Evolutionary conservation across 1,140 invertebrate genomes (phyloP).

Genomic region (Cotesia vestalis): DNA sequence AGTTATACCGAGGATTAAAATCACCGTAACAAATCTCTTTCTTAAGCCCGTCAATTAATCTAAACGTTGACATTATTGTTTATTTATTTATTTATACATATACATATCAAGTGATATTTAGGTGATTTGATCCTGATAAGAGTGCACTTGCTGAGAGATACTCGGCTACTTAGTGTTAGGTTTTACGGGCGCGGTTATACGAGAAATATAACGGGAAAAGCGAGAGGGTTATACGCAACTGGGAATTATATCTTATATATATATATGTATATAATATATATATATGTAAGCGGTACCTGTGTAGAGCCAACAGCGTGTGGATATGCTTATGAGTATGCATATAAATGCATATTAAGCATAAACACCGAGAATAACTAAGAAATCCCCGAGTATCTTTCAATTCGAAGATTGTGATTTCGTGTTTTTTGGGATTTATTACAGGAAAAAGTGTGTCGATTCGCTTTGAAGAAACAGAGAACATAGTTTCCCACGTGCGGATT

Average conservation of each 20-base stretch:
- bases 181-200: conserved; percentile 37
- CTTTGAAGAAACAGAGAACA: no score
- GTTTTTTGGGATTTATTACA: no score
- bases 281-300: conserved; percentile 2
- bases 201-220: conserved; percentile 40
- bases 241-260: conserved; percentile 1
- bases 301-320: conserved; percentile 2
- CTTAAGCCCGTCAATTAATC: no score
- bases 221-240: conserved; percentile 32
- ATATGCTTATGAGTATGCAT: conserved; percentile 3
- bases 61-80: no score
- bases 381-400: no score
- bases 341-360: conserved; percentile 8
- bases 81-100: background rate
- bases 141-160: conserved; percentile 31
- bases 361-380: background rate
- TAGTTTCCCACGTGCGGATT: no score
- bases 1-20: no score
- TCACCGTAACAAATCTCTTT: no score
- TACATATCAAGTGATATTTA: conserved; percentile 5
- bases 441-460: no score
- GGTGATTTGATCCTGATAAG: background rate
- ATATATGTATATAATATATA: conserved; percentile 18
- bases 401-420: background rate
- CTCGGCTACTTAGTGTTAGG: conserved; percentile 24